A percentile compares a stretch with the other conserved stretches of the same genome.
These are phyloP conservation scores for Thalassarche chlororhynchos DNA, from an alignment of 2,113 vertebrate genomes.

Conservation along the genomic window DNA sequence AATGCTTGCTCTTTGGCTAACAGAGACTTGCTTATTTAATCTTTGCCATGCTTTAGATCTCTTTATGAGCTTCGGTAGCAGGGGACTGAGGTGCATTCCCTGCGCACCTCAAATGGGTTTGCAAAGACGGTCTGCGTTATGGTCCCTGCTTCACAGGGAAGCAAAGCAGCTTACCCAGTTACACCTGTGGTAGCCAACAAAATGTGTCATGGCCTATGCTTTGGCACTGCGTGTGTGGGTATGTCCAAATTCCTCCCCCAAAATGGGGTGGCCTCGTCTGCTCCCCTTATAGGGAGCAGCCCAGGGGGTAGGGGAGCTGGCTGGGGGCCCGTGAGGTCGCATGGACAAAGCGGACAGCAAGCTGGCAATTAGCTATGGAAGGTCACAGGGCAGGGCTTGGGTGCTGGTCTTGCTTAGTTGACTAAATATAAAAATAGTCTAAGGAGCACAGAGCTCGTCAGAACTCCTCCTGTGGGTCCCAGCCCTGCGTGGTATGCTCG, in stretches of 20 bases:
- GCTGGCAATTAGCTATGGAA: not conserved
- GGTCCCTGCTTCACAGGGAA: not conserved
- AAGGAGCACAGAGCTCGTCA: rapidly evolving
- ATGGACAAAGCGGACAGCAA: rapidly evolving
- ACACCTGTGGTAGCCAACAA: not conserved
- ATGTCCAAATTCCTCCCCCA: not conserved
- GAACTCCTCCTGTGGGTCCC: not conserved
- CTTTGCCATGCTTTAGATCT: not conserved
- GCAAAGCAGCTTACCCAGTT: not conserved
- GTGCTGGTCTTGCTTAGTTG: not conserved
- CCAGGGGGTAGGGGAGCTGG: not conserved
- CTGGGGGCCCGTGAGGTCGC: rapidly evolving
- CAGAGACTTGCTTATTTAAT: not conserved
- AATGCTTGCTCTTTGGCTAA: not conserved
- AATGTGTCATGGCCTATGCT: rapidly evolving
- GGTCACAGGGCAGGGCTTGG: not conserved
- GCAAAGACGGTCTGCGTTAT: not conserved
- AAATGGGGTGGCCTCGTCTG: not conserved
- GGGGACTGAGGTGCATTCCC: rapidly evolving
- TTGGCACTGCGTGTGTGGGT: not conserved
- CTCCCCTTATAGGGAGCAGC: no score
- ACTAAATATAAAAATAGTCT: not conserved
- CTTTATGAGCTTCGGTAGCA: not conserved
- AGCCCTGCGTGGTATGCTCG: rapidly evolving
- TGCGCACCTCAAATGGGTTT: not conserved